These are phyloP conservation scores for Corythaeola cristata DNA, from an alignment of 2,113 vertebrate genomes.

Conservation along the genomic window DNA sequence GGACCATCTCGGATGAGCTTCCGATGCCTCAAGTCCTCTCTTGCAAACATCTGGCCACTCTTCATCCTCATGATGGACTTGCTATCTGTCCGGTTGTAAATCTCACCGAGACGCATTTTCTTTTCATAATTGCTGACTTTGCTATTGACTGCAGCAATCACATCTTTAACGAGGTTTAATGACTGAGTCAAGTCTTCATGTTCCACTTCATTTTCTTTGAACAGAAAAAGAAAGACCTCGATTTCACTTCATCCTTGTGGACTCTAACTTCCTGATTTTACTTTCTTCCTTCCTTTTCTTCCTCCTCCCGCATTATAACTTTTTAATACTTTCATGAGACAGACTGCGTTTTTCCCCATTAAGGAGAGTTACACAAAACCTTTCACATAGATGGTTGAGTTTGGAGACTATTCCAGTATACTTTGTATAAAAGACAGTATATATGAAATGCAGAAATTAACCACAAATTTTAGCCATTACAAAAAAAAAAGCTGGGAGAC, in stretches of 20 bases:
- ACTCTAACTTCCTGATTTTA: background rate
- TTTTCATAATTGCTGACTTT: conserved; percentile 94
- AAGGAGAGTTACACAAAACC: background rate
- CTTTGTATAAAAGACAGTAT: background rate
- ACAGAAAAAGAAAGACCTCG: background rate
- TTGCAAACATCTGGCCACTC: conserved; percentile 94
- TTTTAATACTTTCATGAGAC: background rate
- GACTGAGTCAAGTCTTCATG: conserved; percentile 83
- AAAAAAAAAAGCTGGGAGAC: background rate
- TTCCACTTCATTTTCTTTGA: conserved; percentile 86
- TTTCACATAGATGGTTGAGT: background rate
- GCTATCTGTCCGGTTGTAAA: conserved; percentile 88
- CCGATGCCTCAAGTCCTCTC: conserved; percentile 88
- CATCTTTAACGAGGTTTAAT: conserved; percentile 85
- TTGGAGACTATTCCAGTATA: background rate
- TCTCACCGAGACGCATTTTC: conserved; percentile 86
- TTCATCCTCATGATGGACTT: conserved; percentile 98
- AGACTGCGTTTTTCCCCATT: background rate
- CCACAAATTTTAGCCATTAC: background rate
- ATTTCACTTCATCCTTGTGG: background rate
- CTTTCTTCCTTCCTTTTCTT: background rate
- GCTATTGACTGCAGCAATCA: conserved; percentile 88
- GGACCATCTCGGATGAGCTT: conserved; percentile 89
- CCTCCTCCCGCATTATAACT: background rate
- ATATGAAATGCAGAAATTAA: background rate